Evolutionary conservation across 2,888 invertebrate species (phyloP).

Genomic region (Nomada flava): DNA sequence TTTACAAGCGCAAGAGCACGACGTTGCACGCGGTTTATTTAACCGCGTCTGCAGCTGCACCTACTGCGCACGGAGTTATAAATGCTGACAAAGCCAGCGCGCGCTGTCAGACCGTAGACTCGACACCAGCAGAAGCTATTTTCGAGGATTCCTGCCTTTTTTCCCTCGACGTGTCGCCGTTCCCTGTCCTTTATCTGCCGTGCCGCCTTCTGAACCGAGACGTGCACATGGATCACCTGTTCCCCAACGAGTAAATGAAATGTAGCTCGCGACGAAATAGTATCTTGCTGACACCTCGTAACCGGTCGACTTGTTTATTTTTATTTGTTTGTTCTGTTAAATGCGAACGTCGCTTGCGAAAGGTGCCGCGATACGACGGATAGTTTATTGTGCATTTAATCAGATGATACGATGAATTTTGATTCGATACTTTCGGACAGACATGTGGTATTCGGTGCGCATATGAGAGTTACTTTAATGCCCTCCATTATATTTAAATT

Average conservation of each 20-base stretch:
- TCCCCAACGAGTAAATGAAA: not conserved
- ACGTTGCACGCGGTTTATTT: conserved; percentile 62
- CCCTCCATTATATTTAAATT: too few species aligned
- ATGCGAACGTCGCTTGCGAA: not conserved
- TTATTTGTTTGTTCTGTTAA: not conserved
- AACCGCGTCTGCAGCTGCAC: conserved; percentile 60
- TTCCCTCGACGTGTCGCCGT: conserved; percentile 7
- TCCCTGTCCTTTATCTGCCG: conserved; percentile 22
- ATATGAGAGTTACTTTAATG: too few species aligned
- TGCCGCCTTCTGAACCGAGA: conserved; percentile 3
- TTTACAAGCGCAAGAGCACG: conserved; percentile 20
- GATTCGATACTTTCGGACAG: too few species aligned
- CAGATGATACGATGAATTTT: too few species aligned
- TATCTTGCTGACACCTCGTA: not conserved
- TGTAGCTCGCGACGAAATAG: not conserved
- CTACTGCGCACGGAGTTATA: conserved; percentile 58
- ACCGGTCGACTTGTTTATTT: not conserved
- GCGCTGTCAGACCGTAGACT: conserved; percentile 40
- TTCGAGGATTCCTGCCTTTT: conserved; percentile 51
- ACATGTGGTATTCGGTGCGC: too few species aligned
- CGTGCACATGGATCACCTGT: conserved; percentile 8
- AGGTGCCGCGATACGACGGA: too few species aligned
- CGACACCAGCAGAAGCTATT: conserved; percentile 57
- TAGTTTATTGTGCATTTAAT: too few species aligned
- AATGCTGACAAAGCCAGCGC: conserved; percentile 64